Evolutionary conservation across 1,140 invertebrate genomes (phyloP).

Genomic region (Diorhabda sublineata): DNA sequence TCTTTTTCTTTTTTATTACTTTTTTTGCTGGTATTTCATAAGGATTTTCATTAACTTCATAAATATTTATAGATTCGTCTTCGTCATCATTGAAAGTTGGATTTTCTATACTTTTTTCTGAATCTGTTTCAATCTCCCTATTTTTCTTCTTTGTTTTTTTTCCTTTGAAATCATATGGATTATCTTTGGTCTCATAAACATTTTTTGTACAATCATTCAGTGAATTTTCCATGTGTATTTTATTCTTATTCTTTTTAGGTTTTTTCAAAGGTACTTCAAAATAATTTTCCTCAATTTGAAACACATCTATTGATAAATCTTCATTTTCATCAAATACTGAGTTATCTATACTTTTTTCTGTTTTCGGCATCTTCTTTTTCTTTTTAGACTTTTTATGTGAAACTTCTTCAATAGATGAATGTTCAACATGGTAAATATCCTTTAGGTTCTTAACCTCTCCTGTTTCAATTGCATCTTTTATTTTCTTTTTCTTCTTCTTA

Average conservation of each 20-base stretch:
- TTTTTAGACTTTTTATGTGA: conserved; percentile 18
- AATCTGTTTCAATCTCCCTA: conserved; percentile 23
- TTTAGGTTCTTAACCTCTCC: not conserved
- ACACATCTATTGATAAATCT: conserved; percentile 7
- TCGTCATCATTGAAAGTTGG: conserved; percentile 8
- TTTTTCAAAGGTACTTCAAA: conserved; percentile 14
- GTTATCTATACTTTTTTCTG: conserved; percentile 19
- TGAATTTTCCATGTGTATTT: not conserved
- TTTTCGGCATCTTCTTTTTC: conserved; percentile 15
- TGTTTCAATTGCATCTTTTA: conserved; percentile 12
- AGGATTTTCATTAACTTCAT: no score
- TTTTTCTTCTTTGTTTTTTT: conserved; percentile 27
- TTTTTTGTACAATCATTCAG: no score
- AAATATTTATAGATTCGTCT: conserved; percentile 47
- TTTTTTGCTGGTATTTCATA: no score
- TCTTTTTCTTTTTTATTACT: no score
- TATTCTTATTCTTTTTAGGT: conserved; percentile 25
- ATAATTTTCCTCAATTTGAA: conserved; percentile 13
- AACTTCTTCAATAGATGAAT: conserved; percentile 3
- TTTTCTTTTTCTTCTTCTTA: conserved; percentile 26
- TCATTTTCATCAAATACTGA: conserved; percentile 18
- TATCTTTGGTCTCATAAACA: not conserved
- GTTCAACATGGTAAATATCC: not conserved
- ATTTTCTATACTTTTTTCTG: not conserved
- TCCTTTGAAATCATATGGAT: not conserved